Evolutionary conservation across 2,888 invertebrate species (phyloP), one percentile per base, ranked within the genome.

Genomic region (Onthophagus sagittarius): DNA sequence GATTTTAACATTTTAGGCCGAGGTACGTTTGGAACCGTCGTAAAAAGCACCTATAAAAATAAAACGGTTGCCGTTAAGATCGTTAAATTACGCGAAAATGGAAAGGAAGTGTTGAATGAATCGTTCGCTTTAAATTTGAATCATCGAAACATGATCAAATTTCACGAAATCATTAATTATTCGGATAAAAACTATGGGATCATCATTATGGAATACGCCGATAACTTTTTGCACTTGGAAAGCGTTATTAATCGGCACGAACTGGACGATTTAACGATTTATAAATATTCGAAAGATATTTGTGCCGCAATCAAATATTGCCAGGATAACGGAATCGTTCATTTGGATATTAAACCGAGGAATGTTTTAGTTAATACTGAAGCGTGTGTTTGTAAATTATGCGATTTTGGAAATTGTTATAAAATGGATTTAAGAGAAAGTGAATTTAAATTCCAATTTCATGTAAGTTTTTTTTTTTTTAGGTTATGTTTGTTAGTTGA

Each of bases 311-410:
- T 85, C 70, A 65, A 78, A 23, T 82, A 81, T 74, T 83, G 84
- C 72, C 85, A 85, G 71, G 69, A 77, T 32, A 81, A 82, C 53
- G 74, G 77, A 5, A 74, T 84, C 32, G 73, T 85, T 11, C 85
- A 85, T 79, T 80, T 85, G 76, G 85, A 85, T 79, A 71, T 85
- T 32, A 85, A 85, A 76, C 85, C 85, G 13, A 80, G 79, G 69
- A 85, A 85, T 77, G 77, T 85, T 72, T 75, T 85, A 73, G 77
- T 85, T 14, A 78, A 79, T n/a, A 76, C 78, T 31, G 76, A 77
- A 70, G 67, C 73, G 6, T 7, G 39, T 53, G 69, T 77, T 23
- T 84, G 84, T 73, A 85, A 84, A 79, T 77, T 85, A 62, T 84
- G 84, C 70, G 85, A 85, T 81, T 85, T 85, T 79, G 84, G 85